phyloP scores from a whole-genome alignment of 2,888 invertebrate species.

The Pristionchus arcanus region DNA sequence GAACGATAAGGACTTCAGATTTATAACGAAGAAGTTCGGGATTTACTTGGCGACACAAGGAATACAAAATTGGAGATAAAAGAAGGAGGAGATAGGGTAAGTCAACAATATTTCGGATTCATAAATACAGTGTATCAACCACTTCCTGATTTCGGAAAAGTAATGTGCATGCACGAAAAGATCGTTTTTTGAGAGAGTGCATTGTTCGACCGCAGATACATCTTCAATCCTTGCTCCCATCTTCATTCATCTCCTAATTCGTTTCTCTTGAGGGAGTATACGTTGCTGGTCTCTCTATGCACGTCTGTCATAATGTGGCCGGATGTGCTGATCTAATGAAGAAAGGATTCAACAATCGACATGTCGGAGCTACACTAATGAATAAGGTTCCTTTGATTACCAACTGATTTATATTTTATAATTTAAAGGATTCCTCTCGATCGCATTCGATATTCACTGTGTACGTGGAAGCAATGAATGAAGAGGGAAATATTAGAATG shows the following conservation, averaged over 20 bases:
- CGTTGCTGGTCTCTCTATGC: conserved; percentile 84
- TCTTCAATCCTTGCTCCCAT: background rate
- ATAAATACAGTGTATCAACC: conserved; percentile 83
- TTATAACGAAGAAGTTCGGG: conserved; percentile 89
- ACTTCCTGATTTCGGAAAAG: background rate
- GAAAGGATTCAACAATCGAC: conserved; percentile 88
- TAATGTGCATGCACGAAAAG: no score
- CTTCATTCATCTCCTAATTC: background rate
- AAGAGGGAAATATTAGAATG: conserved; percentile 83
- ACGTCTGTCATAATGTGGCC: conserved; percentile 86
- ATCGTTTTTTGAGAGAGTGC: no score
- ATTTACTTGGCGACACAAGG: conserved; percentile 84
- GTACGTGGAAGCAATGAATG: conserved; percentile 88
- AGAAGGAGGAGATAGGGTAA: conserved; percentile 81
- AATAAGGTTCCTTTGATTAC: conserved; percentile 84
- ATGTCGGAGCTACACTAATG: conserved; percentile 91
- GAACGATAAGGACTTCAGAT: conserved; percentile 81
- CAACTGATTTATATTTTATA: no score
- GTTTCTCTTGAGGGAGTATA: conserved; percentile 71
- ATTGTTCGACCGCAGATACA: no score
- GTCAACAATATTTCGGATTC: background rate
- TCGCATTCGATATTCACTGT: conserved; percentile 93
- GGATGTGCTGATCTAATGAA: conserved; percentile 88
- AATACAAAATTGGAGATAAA: conserved; percentile 85
- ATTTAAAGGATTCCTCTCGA: conserved; percentile 83